Evolutionary conservation across 2,113 vertebrate genomes (phyloP).

Genomic region (Ciconia maguari): DNA sequence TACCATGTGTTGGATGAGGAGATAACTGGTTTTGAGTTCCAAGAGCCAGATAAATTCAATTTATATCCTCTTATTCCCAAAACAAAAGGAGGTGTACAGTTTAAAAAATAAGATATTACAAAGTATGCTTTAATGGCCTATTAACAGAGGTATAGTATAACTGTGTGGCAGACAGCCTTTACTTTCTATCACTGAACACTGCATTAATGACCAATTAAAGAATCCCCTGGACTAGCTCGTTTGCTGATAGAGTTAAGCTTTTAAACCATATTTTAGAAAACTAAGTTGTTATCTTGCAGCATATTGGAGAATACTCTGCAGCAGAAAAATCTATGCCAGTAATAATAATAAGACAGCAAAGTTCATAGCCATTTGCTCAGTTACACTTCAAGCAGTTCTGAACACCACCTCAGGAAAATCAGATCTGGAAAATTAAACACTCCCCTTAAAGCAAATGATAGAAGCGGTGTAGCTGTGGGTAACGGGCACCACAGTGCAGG

Average conservation of each 20-base stretch:
- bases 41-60: conserved; percentile 23
- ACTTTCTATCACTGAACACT: not conserved
- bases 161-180: not conserved
- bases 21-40: not conserved
- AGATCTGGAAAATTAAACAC: not conserved
- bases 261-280: not conserved
- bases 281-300: not conserved
- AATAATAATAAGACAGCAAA: not conserved
- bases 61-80: not conserved
- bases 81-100: not conserved
- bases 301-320: not conserved
- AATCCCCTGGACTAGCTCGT: not conserved
- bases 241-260: not conserved
- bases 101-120: conserved; percentile 48
- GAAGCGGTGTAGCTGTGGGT: rapidly evolving
- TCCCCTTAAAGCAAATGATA: not conserved
- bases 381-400: not conserved
- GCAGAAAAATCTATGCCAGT: not conserved
- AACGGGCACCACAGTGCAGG: not conserved
- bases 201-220: conserved; percentile 50
- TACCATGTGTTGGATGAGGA: not conserved
- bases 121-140: conserved; percentile 10
- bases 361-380: not conserved
- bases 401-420: not conserved
- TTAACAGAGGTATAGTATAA: conserved; percentile 1